Base-by-base conservation (phyloP, 2,113 vertebrate species). In the Platycercus adscitus region DNA sequence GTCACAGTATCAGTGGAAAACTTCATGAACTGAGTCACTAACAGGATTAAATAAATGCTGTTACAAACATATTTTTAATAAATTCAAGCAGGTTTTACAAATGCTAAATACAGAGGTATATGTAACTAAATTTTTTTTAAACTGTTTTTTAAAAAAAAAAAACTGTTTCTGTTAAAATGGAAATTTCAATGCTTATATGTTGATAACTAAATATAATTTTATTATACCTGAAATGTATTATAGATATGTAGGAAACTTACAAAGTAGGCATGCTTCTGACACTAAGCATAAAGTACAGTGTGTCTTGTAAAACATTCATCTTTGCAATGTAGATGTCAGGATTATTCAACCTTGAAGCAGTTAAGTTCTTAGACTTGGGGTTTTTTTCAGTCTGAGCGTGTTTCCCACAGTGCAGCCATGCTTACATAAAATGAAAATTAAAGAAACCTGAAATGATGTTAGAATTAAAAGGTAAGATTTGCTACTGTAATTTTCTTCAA, bases 141-240 rank as follows among this genome's bases (percentile, higher is more conserved):
- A 21, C 19, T 8, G 12, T 13, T 9, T 56, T n/a, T n/a, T 33
- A 4, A 4, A 5, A 17, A 41, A 49, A 17, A 9, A 1, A 6
- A 12, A 5, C 41, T 18, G 2, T 4, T 80, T n/a, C 60, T 65
- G 6, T 25, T 25, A 25, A 12, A 71, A 28, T 24, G 2, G 8
- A 15, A 18, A 43, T 69, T 33, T 53, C 18, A 37, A 7, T 63
- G 29, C 18, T 43, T 29, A n/a, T 47, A 3, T 5, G n/a, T 66
- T 3, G 2, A 25, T 52, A 29, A 29, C 9, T 44, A 39, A 28
- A 70, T 55, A 56, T 20, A 1, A 33, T 37, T 56, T 71, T 37
- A 33, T 65, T 39, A 63, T 28, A 37, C 17, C 12, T 63, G 55
- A 69, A 81, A 41, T 17, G 2, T 29, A 13, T 33, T 79, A 19